Evolutionary conservation across 2,797 vertebrate genomes (phyloP), one percentile per base, ranked within the genome.

Genomic region (Darevskia mixta): DNA sequence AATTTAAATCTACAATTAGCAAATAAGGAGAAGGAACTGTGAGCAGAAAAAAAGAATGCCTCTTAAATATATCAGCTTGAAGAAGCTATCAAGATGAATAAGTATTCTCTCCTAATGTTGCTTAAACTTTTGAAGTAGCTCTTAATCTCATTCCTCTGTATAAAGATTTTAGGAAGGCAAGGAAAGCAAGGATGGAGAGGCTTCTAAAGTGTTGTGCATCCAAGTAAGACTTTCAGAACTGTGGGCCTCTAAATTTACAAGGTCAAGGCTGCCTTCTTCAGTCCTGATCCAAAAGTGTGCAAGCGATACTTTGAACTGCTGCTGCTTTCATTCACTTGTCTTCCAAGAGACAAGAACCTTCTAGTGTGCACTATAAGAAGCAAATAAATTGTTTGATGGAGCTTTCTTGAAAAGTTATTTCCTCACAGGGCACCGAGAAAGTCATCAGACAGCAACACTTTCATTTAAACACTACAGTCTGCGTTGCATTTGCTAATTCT

Each of bases 401-500:
- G 11, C 17, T 73, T 38, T 64, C 61, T 18, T 88, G 69, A 83
- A 0, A 87, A 91, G 88, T 93, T 86, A 82, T 90, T 49, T 91
- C 90, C 2, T 0, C 13, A 82, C 25, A 82, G 87, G 88, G 81
- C 83, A 86, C 41, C 10, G 75, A 91, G 79, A 83, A 0, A 91
- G 79, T 82, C 90, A 91, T 88, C 89, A 82, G 83, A 93, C 80
- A 85, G 92, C 95, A 93, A 93, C 90, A 92, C 91, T 64, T 64
- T 64, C 61, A 92, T 86, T 87, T 92, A 88, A 91, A 93, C 91
- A 73, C 69, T 92, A 82, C 82, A 93, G 93, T 83, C 84, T 89
- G 83, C 91, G 92, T 93, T 92, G 91, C 92, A 93, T 94, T 93
- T 64, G 87, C 86, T 95, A 92, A 95, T 94, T 95, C 93, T 8